Evolutionary conservation across 2,888 invertebrate genomes (phyloP).

Genomic region (Allophyes oxyacanthae): DNA sequence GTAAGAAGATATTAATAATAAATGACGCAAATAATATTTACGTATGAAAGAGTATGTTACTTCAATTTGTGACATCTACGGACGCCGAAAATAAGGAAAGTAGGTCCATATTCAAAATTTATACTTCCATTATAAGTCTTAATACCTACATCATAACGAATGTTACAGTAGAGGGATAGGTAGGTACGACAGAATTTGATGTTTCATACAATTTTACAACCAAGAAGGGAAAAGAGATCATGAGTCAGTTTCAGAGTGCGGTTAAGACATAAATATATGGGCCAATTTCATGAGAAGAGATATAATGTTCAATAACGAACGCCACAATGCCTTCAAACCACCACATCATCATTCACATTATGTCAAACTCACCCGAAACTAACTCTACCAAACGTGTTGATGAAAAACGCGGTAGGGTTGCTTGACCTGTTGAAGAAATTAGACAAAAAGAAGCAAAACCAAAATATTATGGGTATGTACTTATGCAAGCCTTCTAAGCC

Average conservation of each 20-base stretch:
- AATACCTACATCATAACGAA: conserved; percentile 25
- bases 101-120: conserved; percentile 35
- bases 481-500: conserved; percentile 79
- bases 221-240: conserved; percentile 63
- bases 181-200: conserved; percentile 28
- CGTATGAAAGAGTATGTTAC: conserved; percentile 36
- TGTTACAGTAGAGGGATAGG: conserved; percentile 36
- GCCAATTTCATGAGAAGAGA: conserved; percentile 78
- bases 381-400: conserved; percentile 92
- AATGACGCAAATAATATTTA: conserved; percentile 40
- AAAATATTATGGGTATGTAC: conserved; percentile 71
- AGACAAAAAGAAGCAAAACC: conserved; percentile 86
- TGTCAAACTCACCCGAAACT: conserved; percentile 92
- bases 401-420: conserved; percentile 92
- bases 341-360: conserved; percentile 86
- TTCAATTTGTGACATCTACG: conserved; percentile 20
- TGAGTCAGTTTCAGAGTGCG: conserved; percentile 88
- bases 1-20: conserved; percentile 47
- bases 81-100: conserved; percentile 52
- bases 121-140: conserved; percentile 23
- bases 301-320: conserved; percentile 80
- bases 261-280: conserved; percentile 83
- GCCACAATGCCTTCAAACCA: conserved; percentile 88
- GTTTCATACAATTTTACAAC: conserved; percentile 43
- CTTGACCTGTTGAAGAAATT: conserved; percentile 93